phyloP scores from a whole-genome alignment of 2,888 invertebrate species.

The Scaptomyza tumidula region DNA sequence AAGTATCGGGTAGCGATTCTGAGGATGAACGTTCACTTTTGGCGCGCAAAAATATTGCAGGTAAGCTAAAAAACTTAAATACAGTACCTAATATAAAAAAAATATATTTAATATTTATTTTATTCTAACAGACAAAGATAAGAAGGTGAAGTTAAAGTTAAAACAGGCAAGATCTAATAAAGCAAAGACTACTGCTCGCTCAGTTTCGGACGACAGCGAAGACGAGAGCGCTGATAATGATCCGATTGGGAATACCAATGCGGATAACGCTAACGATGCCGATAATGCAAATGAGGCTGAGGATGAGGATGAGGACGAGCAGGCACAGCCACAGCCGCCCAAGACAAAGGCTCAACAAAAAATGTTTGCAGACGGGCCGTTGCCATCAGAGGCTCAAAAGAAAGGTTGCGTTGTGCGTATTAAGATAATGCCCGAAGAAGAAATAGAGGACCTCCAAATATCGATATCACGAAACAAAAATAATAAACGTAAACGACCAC shows the following conservation, averaged over 20 bases:
- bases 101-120: neutral
- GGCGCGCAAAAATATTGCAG: neutral
- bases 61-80: conserved; percentile 1
- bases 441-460: conserved; percentile 11
- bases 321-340: conserved; percentile 19
- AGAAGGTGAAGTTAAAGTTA: neutral
- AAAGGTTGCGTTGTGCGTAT: conserved; percentile 38
- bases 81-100: neutral
- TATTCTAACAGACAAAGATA: neutral
- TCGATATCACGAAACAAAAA: neutral
- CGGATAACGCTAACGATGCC: neutral
- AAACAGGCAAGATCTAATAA: neutral
- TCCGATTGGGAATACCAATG: neutral
- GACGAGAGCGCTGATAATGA: neutral
- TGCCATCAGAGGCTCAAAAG: neutral
- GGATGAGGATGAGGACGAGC: neutral
- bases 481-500: conserved; percentile 12
- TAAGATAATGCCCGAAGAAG: conserved; percentile 26
- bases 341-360: conserved; percentile 73
- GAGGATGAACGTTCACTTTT: neutral
- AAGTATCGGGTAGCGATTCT: conserved; percentile 2
- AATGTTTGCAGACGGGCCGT: conserved; percentile 51
- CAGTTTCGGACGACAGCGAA: neutral
- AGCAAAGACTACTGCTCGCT: neutral
- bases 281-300: neutral